Percentiles rank a stretch among this genome's conserved stretches.
Conservation (phyloP, 1,140 invertebrate genomes). For the Drosophila kanapiae region DNA sequence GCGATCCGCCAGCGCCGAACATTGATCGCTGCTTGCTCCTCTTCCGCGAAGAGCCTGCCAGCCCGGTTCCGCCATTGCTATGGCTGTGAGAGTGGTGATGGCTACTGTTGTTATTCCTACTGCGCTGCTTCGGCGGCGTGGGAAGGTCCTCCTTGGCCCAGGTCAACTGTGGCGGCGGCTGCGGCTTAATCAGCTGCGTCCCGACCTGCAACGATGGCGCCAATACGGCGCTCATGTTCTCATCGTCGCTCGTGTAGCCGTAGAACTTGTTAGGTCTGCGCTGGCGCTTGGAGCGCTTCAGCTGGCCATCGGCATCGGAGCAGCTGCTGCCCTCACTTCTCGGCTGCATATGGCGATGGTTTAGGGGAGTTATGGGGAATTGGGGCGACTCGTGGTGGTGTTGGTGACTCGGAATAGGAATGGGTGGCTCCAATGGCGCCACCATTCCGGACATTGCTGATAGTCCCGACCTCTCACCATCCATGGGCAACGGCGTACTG, state of each 20-base stretch:
- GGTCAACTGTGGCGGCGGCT: slow-evolving; percentile 87
- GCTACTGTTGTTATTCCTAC: slow-evolving; percentile 47
- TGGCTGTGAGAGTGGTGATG: slow-evolving; percentile 47
- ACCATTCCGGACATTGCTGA: slow-evolving; percentile 10
- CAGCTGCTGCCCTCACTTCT: slow-evolving; percentile 83
- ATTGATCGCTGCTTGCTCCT: slow-evolving; percentile 45
- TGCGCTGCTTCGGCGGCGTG: slow-evolving; percentile 70
- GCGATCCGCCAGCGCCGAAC: slow-evolving; percentile 8
- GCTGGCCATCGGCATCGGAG: slow-evolving; percentile 86
- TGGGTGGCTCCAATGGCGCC: slow-evolving; percentile 15
- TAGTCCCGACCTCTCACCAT: slow-evolving; percentile 1
- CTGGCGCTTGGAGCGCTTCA: slow-evolving; percentile 90
- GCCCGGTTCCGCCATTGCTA: slow-evolving; percentile 37
- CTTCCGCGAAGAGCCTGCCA: slow-evolving; percentile 31
- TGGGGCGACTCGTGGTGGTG: slow-evolving; percentile 4
- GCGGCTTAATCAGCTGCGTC: slow-evolving; percentile 87
- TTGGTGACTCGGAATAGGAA: background rate
- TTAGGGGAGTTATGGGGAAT: slow-evolving; percentile 49
- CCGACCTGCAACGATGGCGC: slow-evolving; percentile 71
- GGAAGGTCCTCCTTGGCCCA: slow-evolving; percentile 89
- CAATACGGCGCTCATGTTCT: slow-evolving; percentile 82
- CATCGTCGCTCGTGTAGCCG: slow-evolving; percentile 93
- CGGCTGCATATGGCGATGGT: slow-evolving; percentile 51
- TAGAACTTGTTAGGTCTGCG: slow-evolving; percentile 93
- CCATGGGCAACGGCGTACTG: slow-evolving; percentile 1